Evolutionary conservation across 2,888 invertebrate species (phyloP).

Genomic region (Eristalis arbustorum): DNA sequence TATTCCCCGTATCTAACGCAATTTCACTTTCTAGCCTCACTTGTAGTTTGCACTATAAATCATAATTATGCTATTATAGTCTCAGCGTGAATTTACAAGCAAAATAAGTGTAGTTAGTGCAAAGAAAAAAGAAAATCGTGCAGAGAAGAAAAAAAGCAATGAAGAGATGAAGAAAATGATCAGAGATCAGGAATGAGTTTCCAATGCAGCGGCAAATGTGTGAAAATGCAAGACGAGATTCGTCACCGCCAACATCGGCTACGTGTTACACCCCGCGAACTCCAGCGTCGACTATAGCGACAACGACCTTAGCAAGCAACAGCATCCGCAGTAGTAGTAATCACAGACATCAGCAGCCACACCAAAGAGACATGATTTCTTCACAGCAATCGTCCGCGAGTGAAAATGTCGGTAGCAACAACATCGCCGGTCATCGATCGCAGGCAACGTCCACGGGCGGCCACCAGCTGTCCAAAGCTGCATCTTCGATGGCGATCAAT

Average conservation of each 20-base stretch:
- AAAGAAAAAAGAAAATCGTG: constrained; percentile 12
- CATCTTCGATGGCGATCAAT: constrained; percentile 69
- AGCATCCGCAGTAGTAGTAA: constrained; percentile 23
- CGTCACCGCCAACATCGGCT: constrained; percentile 11
- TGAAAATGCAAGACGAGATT: constrained; percentile 76
- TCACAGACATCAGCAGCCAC: constrained; percentile 1
- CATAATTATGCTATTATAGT: constrained; percentile 50
- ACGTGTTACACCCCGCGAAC: constrained; percentile 62
- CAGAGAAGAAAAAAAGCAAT: constrained; percentile 16
- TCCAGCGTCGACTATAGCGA: constrained; percentile 56
- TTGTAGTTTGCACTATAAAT: constrained; percentile 50
- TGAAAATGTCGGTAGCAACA: constrained; percentile 55
- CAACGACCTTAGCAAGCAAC: constrained; percentile 41
- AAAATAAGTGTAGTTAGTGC: constrained; percentile 6
- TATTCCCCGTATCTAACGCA: constrained; percentile 12
- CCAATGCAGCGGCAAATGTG: constrained; percentile 75
- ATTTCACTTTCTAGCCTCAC: constrained; percentile 68
- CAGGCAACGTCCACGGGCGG: constrained; percentile 20
- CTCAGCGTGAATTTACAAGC: background rate
- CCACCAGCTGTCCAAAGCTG: constrained; percentile 48
- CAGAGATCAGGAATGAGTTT: constrained; percentile 57
- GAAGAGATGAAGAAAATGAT: constrained; percentile 29
- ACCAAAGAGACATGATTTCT: constrained; percentile 63
- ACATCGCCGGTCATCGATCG: constrained; percentile 42
- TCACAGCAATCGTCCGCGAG: constrained; percentile 50